phyloP scores from a whole-genome alignment of 2,888 invertebrate genomes.

The Drosophila setosimentum region DNA sequence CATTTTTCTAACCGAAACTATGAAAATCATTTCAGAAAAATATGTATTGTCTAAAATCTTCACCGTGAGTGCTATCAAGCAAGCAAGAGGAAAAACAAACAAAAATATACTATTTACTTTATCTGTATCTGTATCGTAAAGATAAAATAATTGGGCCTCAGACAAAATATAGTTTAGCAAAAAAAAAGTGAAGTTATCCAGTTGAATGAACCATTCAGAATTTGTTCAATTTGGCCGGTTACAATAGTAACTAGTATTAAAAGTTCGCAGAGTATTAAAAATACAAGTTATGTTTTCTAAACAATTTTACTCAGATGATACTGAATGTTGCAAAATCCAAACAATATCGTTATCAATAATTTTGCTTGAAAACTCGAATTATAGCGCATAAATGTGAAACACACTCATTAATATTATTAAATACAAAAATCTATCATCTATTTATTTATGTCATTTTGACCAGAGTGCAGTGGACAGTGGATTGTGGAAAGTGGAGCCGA shows the following conservation, averaged over 20 bases:
- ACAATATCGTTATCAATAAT: not conserved
- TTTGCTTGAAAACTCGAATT: not conserved
- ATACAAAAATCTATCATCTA: not conserved
- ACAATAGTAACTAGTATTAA: not conserved
- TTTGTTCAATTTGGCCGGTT: not conserved
- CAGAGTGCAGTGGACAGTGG: constrained; percentile 15
- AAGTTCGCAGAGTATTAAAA: not conserved
- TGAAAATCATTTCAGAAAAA: not conserved
- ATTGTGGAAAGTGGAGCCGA: constrained; percentile 16
- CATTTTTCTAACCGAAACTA: not conserved
- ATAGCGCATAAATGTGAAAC: not conserved
- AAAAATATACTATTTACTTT: not conserved
- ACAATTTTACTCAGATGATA: not conserved
- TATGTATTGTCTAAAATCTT: not conserved
- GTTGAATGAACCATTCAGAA: not conserved
- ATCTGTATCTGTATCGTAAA: not conserved
- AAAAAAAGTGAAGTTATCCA: not conserved
- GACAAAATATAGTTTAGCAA: not conserved
- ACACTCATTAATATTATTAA: not conserved
- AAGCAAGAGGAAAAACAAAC: not conserved
- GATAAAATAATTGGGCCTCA: not conserved
- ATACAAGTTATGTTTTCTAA: not conserved
- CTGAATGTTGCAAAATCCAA: not conserved
- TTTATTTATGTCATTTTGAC: constrained; percentile 3
- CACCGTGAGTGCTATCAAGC: not conserved